Evolutionary conservation across 30 jellyfish, hydroid and myxozoan genomes (phyloP).

Genomic region (Catostylus mosaicus): DNA sequence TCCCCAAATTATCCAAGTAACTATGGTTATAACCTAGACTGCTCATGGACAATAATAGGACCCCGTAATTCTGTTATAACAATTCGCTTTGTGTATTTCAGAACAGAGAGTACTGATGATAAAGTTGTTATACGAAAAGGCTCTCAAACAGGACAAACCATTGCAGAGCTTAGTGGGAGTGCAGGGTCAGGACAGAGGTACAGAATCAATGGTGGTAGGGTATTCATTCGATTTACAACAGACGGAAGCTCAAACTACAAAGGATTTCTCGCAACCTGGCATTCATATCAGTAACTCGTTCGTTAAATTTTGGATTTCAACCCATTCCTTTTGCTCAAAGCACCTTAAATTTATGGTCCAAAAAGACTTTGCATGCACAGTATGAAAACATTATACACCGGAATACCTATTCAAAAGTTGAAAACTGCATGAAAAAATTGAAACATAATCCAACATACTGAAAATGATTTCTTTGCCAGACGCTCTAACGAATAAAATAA

Average conservation of each 20-base stretch:
- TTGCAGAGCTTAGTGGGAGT: background rate
- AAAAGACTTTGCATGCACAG: no score
- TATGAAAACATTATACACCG: no score
- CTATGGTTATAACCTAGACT: background rate
- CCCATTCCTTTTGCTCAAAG: no score
- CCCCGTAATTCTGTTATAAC: background rate
- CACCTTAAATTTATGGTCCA: no score
- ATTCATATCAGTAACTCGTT: no score
- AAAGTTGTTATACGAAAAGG: background rate
- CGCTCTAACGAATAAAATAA: no score
- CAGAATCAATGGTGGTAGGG: background rate
- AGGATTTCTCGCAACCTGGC: conserved; percentile 32
- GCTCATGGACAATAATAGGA: conserved; percentile 30
- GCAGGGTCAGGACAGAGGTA: background rate
- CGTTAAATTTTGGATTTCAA: no score
- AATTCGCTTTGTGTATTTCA: background rate
- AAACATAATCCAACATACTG: no score
- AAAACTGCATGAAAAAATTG: no score
- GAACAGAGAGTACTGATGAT: background rate
- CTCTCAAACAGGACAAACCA: background rate
- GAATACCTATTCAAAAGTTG: no score
- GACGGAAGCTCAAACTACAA: background rate
- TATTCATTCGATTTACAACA: background rate
- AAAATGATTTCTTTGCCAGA: no score
- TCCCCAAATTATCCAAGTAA: conserved; percentile 12